Conservation (phyloP, 2,888 invertebrate genomes). For the Drosophila borborema region DNA sequence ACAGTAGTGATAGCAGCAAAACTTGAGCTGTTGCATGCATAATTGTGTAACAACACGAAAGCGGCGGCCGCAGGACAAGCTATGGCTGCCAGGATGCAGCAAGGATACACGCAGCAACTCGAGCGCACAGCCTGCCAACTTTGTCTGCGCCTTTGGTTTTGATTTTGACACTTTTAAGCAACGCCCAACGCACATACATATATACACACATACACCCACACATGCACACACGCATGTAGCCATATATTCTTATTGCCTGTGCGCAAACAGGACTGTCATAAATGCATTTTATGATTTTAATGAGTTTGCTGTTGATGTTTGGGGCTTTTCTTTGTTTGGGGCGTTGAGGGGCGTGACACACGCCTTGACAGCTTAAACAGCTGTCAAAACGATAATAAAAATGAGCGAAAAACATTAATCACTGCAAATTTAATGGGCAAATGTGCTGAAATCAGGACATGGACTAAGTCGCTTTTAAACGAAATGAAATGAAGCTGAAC, state of each 20-base stretch:
- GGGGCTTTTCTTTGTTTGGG: slow-evolving; percentile 9
- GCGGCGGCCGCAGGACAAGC: slow-evolving; percentile 38
- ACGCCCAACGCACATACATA: slow-evolving; percentile 17
- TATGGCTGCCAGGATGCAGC: slow-evolving; percentile 44
- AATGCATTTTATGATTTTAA: slow-evolving; percentile 81
- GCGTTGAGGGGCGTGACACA: slow-evolving; percentile 6
- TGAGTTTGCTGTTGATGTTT: slow-evolving; percentile 79
- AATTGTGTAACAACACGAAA: slow-evolving; percentile 75
- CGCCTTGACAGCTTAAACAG: slow-evolving; percentile 41
- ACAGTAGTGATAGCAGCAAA: not conserved
- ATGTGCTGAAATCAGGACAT: not conserved
- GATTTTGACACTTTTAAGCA: slow-evolving; percentile 77
- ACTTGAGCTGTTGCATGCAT: slow-evolving; percentile 69
- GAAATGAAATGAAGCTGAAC: not conserved
- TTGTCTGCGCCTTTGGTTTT: slow-evolving; percentile 70
- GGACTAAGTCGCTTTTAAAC: not conserved
- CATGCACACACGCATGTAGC: not conserved
- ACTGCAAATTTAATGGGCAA: slow-evolving; percentile 25
- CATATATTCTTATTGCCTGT: slow-evolving; percentile 66
- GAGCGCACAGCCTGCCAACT: slow-evolving; percentile 51
- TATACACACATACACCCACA: not conserved
- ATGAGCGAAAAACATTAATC: slow-evolving; percentile 59
- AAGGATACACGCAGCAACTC: slow-evolving; percentile 49
- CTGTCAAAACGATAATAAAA: slow-evolving; percentile 45
- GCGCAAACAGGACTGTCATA: slow-evolving; percentile 75